These are phyloP conservation scores for Microcaecilia unicolor DNA, from an alignment of 2,797 vertebrate genomes.

Conservation along the genomic window DNA sequence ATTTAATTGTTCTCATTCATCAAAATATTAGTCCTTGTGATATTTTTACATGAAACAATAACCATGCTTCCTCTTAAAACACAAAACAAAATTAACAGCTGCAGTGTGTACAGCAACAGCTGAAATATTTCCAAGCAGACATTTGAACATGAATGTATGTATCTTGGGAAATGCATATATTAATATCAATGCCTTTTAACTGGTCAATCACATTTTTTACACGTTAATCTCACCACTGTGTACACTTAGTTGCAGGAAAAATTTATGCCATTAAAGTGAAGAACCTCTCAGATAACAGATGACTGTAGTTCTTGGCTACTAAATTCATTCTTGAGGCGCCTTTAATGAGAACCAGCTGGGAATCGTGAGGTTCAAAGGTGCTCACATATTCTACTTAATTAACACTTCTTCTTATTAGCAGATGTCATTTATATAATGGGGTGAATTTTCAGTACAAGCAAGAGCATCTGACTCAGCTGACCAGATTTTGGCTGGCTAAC, in stretches of 20 bases:
- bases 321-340: slow-evolving; percentile 44
- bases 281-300: slow-evolving; percentile 20
- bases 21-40: no score
- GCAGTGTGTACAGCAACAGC: no score
- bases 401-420: slow-evolving; percentile 47
- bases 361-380: slow-evolving; percentile 35
- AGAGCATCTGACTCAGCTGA: no score
- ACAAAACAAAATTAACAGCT: no score
- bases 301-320: slow-evolving; percentile 17
- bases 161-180: no score
- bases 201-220: slow-evolving; percentile 9
- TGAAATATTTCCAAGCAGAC: no score
- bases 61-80: no score
- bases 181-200: slow-evolving; percentile 13
- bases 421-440: slow-evolving; percentile 49
- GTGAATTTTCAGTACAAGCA: no score
- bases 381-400: slow-evolving; percentile 49
- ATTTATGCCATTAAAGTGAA: slow-evolving; percentile 42
- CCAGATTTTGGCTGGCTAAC: no score
- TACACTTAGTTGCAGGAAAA: slow-evolving; percentile 22
- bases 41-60: no score
- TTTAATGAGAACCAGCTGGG: slow-evolving; percentile 42
- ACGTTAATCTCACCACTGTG: slow-evolving; percentile 8
- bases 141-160: no score
- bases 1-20: no score